Conservation (phyloP, 1,140 invertebrate genomes). For the Elysia chlorotica region DNA sequence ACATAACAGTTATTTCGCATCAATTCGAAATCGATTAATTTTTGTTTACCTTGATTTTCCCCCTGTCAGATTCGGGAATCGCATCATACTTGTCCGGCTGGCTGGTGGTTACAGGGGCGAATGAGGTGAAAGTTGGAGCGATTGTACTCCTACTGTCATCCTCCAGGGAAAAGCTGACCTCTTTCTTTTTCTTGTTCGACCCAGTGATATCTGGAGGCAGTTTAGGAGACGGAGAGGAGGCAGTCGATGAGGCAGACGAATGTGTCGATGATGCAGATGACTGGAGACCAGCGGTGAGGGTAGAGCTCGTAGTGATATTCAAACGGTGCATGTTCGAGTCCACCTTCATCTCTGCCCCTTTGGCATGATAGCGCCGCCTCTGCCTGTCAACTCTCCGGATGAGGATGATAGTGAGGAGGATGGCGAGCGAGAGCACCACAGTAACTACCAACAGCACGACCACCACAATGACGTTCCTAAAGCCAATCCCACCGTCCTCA, state of each 20-base stretch:
- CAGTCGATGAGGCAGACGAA: too few relatives aligned
- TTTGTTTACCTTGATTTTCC: slow-evolving; percentile 15
- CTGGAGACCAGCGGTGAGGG: too few relatives aligned
- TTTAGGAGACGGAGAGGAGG: neutral
- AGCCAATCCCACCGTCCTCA: slow-evolving; percentile 18
- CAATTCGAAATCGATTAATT: too few relatives aligned
- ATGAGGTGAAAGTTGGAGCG: neutral
- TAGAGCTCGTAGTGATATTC: neutral
- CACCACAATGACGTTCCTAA: slow-evolving; percentile 40
- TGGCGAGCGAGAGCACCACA: slow-evolving; percentile 32
- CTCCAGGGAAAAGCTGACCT: slow-evolving; percentile 48
- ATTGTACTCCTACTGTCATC: slow-evolving; percentile 32
- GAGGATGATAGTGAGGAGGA: slow-evolving; percentile 38
- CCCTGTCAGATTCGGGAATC: slow-evolving; percentile 8
- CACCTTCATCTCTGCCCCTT: slow-evolving; percentile 28
- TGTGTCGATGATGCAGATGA: too few relatives aligned
- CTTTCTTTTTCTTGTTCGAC: slow-evolving; percentile 41
- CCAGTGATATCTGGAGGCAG: neutral
- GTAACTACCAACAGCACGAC: slow-evolving; percentile 41
- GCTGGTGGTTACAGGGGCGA: neutral
- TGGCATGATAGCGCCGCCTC: slow-evolving; percentile 29
- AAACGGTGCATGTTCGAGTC: slow-evolving; percentile 8
- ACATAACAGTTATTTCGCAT: neutral
- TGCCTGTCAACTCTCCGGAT: slow-evolving; percentile 36
- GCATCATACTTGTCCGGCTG: slow-evolving; percentile 13